These are phyloP conservation scores for Congeria kusceri DNA, from an alignment of 2,888 invertebrate species.

Conservation along the genomic window DNA sequence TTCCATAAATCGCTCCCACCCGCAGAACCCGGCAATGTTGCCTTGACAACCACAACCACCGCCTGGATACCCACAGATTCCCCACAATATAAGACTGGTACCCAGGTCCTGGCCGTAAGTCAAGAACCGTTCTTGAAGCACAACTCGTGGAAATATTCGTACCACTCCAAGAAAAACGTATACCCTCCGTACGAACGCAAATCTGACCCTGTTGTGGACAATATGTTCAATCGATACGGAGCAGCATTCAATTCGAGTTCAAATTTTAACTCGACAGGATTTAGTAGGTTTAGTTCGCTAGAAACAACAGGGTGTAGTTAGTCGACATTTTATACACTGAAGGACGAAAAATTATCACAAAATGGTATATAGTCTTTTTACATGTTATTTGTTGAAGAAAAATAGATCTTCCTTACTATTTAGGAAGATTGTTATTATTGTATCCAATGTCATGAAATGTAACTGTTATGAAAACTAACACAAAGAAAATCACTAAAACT, in stretches of 20 bases:
- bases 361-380: background rate
- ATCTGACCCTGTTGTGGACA: conserved; percentile 63
- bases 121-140: conserved; percentile 80
- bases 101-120: conserved; percentile 78
- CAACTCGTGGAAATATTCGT: conserved; percentile 82
- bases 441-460: no score
- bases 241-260: conserved; percentile 65
- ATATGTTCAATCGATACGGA: conserved; percentile 71
- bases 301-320: conserved; percentile 48
- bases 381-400: background rate
- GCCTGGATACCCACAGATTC: conserved; percentile 67
- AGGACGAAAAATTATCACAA: background rate
- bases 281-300: conserved; percentile 22
- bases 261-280: conserved; percentile 33
- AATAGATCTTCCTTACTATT: no score
- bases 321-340: background rate
- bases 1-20: conserved; percentile 71
- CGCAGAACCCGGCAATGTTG: conserved; percentile 60
- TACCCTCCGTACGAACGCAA: conserved; percentile 78
- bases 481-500: no score
- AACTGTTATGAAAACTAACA: no score
- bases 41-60: conserved; percentile 73
- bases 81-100: conserved; percentile 68
- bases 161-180: conserved; percentile 75
- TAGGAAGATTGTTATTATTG: no score